Evolutionary conservation across 2,113 vertebrate genomes (phyloP).

Genomic region (Brachyhypopomus occidentalis): DNA sequence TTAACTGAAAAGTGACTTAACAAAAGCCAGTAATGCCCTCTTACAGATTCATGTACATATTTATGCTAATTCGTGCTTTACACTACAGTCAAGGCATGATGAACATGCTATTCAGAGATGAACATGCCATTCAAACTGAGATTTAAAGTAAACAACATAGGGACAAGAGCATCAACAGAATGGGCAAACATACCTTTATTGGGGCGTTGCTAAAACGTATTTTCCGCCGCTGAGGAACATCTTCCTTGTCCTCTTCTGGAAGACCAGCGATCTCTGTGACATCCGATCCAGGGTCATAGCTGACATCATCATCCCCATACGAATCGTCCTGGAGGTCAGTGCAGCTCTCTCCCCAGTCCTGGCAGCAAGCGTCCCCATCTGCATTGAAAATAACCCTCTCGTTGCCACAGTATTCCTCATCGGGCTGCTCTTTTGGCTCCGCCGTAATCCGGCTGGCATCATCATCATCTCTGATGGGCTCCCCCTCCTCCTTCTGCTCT

Average conservation of each 20-base stretch:
- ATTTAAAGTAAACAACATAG: background rate
- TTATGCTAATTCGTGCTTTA: background rate
- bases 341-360: constrained; percentile 92
- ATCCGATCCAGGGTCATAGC: constrained; percentile 87
- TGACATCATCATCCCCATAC: constrained; percentile 86
- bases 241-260: constrained; percentile 88
- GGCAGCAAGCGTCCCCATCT: constrained; percentile 88
- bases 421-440: constrained; percentile 59
- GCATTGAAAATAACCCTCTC: constrained; percentile 76
- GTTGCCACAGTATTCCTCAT: constrained; percentile 72
- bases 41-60: constrained; percentile 18
- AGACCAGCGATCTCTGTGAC: constrained; percentile 88
- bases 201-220: constrained; percentile 91
- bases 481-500: constrained; percentile 51
- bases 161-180: background rate
- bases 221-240: constrained; percentile 87
- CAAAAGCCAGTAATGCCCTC: constrained; percentile 13
- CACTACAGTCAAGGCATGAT: background rate
- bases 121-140: background rate
- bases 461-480: constrained; percentile 58
- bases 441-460: constrained; percentile 50
- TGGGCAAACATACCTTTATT: constrained; percentile 84
- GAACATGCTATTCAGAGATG: background rate
- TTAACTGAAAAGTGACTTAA: constrained; percentile 36
- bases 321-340: constrained; percentile 90